phyloP scores from a whole-genome alignment of 2,113 vertebrate species.

The Xyrauchen texanus region DNA sequence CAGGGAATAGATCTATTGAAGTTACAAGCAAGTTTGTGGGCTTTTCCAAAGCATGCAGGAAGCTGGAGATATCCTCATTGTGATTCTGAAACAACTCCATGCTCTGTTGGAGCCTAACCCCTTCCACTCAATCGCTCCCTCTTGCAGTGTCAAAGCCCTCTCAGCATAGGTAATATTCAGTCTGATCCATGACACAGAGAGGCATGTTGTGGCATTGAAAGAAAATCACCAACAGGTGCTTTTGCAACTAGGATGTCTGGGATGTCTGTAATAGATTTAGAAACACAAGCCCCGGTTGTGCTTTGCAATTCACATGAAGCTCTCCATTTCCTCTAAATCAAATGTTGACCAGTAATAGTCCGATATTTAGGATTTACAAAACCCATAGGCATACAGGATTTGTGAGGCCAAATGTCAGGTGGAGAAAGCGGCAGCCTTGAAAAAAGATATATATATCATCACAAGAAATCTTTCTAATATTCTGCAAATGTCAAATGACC shows the following conservation, averaged over 20 bases:
- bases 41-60: slow-evolving; percentile 16
- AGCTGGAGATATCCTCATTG: neutral
- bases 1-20: no score
- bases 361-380: slow-evolving; percentile 16
- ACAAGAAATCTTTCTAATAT: neutral
- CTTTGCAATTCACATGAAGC: slow-evolving; percentile 38
- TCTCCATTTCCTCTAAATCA: neutral
- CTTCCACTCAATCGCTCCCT: neutral
- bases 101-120: slow-evolving; percentile 22
- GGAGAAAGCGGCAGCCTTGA: neutral
- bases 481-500: neutral
- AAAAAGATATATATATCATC: no score
- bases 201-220: slow-evolving; percentile 21
- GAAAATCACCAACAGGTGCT: slow-evolving; percentile 35
- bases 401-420: slow-evolving; percentile 8
- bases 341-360: neutral
- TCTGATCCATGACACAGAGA: slow-evolving; percentile 42
- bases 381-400: neutral
- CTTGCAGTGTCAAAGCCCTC: slow-evolving; percentile 42
- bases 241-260: slow-evolving; percentile 22
- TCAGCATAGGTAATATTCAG: slow-evolving; percentile 31
- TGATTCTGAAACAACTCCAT: neutral
- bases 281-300: slow-evolving; percentile 32
- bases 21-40: neutral
- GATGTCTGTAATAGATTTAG: slow-evolving; percentile 32